A percentile compares a stretch with the other conserved stretches of the same genome.
These are phyloP conservation scores for Ernsta delagoae DNA, from an alignment of 2,888 invertebrate genomes.

Conservation along the genomic window DNA sequence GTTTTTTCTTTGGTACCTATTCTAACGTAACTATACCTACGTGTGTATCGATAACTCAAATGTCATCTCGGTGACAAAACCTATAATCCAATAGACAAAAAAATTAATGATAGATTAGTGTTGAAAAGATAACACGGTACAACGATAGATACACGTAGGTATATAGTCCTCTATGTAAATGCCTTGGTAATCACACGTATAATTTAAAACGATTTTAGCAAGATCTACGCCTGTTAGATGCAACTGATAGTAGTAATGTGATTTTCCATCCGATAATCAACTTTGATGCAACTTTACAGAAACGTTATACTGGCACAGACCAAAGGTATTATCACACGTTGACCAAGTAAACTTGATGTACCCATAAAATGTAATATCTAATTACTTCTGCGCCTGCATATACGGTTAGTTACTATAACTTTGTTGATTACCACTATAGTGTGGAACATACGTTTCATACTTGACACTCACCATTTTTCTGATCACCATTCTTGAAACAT, in stretches of 20 bases:
- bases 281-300: too few relatives aligned
- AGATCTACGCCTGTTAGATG: too few relatives aligned
- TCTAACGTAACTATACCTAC: neutral
- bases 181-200: too few relatives aligned
- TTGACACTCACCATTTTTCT: too few relatives aligned
- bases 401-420: neutral
- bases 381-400: neutral
- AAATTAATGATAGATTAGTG: neutral
- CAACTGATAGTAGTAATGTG: neutral
- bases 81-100: slow-evolving; percentile 1
- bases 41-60: neutral
- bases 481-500: too few relatives aligned
- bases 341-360: neutral
- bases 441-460: neutral
- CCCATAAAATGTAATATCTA: neutral
- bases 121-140: neutral
- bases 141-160: too few relatives aligned
- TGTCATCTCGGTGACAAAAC: neutral
- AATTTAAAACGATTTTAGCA: too few relatives aligned
- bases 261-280: too few relatives aligned
- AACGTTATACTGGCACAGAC: too few relatives aligned
- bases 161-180: too few relatives aligned
- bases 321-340: neutral
- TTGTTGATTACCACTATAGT: too few relatives aligned
- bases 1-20: too few relatives aligned